phyloP scores from a whole-genome alignment of 2,113 vertebrate genomes.

The Apodemus sylvaticus region DNA sequence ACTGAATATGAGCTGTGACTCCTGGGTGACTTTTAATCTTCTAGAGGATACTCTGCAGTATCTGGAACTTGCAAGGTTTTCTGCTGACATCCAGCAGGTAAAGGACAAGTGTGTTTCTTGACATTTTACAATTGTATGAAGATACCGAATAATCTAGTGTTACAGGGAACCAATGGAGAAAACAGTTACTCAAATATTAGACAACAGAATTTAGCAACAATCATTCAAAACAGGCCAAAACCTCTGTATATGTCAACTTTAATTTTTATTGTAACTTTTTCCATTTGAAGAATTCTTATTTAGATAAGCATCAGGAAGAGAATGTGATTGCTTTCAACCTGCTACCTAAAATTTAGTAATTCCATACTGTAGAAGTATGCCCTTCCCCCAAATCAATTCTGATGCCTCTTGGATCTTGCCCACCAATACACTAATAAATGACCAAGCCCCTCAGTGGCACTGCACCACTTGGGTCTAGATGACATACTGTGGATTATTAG shows the following conservation, averaged over 20 bases:
- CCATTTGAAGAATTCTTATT: background rate
- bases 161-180: background rate
- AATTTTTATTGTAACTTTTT: background rate
- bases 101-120: background rate
- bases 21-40: background rate
- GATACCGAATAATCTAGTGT: background rate
- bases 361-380: background rate
- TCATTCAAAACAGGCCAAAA: background rate
- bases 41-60: background rate
- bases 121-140: background rate
- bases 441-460: background rate
- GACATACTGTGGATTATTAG: background rate
- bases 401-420: background rate
- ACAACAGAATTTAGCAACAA: background rate
- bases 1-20: background rate
- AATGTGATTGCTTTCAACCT: background rate
- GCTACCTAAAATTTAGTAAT: background rate
- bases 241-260: background rate
- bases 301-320: background rate
- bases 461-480: background rate
- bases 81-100: background rate
- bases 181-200: background rate
- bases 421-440: background rate
- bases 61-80: background rate
- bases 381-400: background rate